A percentile compares a stretch with the other conserved stretches of the same genome.
Evolutionary conservation across 2,888 invertebrate genomes (phyloP).

Genomic region (Luperina nickerlii): DNA sequence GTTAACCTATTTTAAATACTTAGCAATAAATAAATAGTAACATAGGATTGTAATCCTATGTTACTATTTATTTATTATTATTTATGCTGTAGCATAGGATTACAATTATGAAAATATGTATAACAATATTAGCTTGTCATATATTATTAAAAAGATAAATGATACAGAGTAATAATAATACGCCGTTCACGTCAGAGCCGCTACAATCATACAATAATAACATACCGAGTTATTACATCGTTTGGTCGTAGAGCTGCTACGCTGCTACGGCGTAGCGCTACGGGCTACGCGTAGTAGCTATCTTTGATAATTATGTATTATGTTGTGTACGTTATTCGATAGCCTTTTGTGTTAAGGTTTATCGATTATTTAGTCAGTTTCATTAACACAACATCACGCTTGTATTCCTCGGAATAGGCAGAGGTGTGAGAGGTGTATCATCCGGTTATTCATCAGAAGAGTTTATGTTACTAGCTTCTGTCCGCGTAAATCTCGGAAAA

Average conservation of each 20-base stretch:
- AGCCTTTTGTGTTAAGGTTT: neutral
- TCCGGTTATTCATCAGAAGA: neutral
- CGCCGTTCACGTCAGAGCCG: neutral
- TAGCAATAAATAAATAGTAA: neutral
- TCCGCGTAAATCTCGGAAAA: neutral
- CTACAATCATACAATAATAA: constrained; percentile 13
- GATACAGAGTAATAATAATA: neutral
- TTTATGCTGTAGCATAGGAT: too few relatives aligned
- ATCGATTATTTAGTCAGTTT: neutral
- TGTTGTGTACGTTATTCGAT: constrained; percentile 4
- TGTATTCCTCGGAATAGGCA: neutral
- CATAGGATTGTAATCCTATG: too few relatives aligned
- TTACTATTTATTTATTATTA: too few relatives aligned
- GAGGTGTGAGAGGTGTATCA: neutral
- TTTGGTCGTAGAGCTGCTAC: constrained; percentile 54
- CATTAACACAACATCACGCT: too few relatives aligned
- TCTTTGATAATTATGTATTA: constrained; percentile 12
- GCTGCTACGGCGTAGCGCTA: constrained; percentile 63
- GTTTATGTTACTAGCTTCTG: neutral
- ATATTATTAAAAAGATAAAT: neutral
- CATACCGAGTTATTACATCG: neutral
- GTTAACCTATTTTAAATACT: neutral
- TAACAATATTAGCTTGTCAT: neutral
- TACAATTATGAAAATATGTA: neutral
- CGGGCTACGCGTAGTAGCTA: constrained; percentile 39